Conservation (phyloP, 1,140 invertebrate genomes). For the Drosophila suzukii region DNA sequence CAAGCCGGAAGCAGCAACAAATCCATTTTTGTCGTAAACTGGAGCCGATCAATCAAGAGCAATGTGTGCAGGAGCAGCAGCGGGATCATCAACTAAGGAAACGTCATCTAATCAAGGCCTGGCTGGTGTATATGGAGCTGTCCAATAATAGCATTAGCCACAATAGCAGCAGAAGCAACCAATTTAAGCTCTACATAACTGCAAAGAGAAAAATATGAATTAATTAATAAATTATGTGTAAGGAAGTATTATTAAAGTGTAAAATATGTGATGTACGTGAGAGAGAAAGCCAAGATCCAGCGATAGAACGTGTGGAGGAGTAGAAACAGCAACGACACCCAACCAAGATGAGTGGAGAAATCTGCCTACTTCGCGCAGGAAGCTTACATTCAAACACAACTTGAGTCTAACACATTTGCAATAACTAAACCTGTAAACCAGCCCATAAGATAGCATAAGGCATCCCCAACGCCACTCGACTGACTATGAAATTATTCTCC, state of each 20-base stretch:
- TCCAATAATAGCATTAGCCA: constrained; percentile 11
- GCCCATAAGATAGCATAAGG: constrained; percentile 6
- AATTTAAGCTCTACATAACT: constrained; percentile 41
- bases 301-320: constrained; percentile 22
- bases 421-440: constrained; percentile 42
- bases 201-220: constrained; percentile 59
- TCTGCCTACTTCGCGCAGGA: constrained; percentile 14
- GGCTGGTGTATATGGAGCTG: constrained; percentile 24
- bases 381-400: constrained; percentile 17
- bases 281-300: constrained; percentile 29
- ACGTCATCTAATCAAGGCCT: constrained; percentile 31
- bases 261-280: constrained; percentile 75
- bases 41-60: constrained; percentile 16
- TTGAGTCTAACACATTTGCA: constrained; percentile 33
- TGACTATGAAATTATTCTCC: constrained; percentile 40
- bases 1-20: constrained; percentile 82
- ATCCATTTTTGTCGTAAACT: constrained; percentile 84
- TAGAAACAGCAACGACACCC: constrained; percentile 27
- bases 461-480: constrained; percentile 16
- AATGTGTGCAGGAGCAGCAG: constrained; percentile 35
- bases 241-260: constrained; percentile 82
- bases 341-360: constrained; percentile 6
- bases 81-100: constrained; percentile 27
- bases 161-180: constrained; percentile 33
- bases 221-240: constrained; percentile 78